Base-by-base conservation (phyloP, 2,888 invertebrate genomes). In the Monoplex corrugatus region DNA sequence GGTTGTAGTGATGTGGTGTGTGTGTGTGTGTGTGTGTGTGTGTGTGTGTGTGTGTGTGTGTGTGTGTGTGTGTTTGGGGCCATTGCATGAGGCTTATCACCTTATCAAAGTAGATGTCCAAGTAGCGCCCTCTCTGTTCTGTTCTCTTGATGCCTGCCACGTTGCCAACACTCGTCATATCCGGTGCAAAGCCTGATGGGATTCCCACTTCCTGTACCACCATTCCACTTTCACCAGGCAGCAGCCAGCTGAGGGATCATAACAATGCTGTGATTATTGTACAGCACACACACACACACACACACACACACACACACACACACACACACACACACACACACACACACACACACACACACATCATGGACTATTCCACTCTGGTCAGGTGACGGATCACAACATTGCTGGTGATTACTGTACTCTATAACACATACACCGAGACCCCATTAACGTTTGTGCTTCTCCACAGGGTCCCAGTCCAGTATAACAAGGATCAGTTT, bases 91-190 rank as follows among this genome's bases (percentile, higher is more conserved):
- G 8, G 50, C 19, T 8, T 10, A 8, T 89, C 90, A 96, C 96
- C 93, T 95, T 93, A 90, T 96, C 96, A 91, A 96, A 95, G 91
- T 96, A 96, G 40, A 96, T 92, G 87, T 95, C 94, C 88, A 96
- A 93, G 72, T 94, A 93, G n/a, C 94, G 95, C 84, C 95, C 95
- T 43, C 93, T 94, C 44, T 95, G 94, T 86, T 96, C 96, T 32
- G 95, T 93, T 75, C 95, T 93, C 90, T 96, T 95, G 80, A 96
- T 89, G 45, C 94, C 94, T 8, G 93, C 93, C 63, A 95, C 94
- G 6, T 91, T 89, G 63, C 91, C 87, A 0, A 94, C 89, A 40
- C 92, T 92, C 23, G 43, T 89, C 32, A 89, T 68, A 75, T 94
- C 94, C 8, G 93, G 92, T 28, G 90, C 87, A 91, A 94, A 94